Evolutionary conservation across 2,113 vertebrate genomes (phyloP), one percentile per base, ranked within the genome.

Genomic region (Zootoca vivipara): DNA sequence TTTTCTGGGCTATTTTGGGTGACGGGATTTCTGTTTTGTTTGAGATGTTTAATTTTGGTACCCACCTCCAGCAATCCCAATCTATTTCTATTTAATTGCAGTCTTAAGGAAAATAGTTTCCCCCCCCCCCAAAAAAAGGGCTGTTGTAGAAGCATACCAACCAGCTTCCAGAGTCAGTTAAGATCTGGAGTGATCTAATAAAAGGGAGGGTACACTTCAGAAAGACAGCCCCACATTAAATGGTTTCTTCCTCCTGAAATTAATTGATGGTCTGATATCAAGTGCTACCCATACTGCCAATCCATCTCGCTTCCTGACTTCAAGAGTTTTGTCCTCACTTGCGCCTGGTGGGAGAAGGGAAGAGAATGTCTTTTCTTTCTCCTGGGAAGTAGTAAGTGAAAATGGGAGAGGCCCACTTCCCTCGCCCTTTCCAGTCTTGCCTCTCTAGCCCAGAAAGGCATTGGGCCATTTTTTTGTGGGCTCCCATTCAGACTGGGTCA

Each of bases 141-240:
- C 72, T 65, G 30, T 26, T 69, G 52, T 20, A 82, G 33, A 91
- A 78, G 90, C 7, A 72, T 15, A 65, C 30, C n/a, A 35, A 13
- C 5, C 58, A 80, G 75, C 1, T 82, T 42, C 83, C 38, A 89
- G 46, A 88, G 83, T 15, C 35, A 40, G 28, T 85, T 75, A 89
- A 92, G 35, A 12, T 15, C 22, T 42, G 62, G 72, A 75, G 75
- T 73, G n/a, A 89, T 18, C 85, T 52, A 20, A 4, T 65, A 13
- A 64, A n/a, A 64, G 33, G 56, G 56, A 30, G 35, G 52, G 5
- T 24, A 78, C 22, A 2, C 38, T 42, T 80, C 26, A 85, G 46
- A 52, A n/a, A 90, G 72, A 89, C 20, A 82, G 46, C 83, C 89
- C 62, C 52, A 74, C 10, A 85, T 46, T 56, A 84, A 52, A 28